Conservation (phyloP, 2,797 vertebrate species). For the Phaenicophaeus curvirostris region DNA sequence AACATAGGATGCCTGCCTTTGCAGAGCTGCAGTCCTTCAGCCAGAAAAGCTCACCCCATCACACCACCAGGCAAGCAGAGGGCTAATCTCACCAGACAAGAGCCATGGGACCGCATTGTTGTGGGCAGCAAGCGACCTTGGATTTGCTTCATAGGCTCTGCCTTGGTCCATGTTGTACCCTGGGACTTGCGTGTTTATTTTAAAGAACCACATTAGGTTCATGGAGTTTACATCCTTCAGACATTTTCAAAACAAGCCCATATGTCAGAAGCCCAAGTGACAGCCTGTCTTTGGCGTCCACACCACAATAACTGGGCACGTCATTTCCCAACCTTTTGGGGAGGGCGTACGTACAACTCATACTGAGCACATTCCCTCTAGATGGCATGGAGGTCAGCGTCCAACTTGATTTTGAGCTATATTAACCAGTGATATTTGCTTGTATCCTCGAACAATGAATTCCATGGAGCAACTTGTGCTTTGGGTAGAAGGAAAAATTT, state of each 20-base stretch:
- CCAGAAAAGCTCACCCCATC: neutral
- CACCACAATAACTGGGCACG: neutral
- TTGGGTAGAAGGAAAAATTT: neutral
- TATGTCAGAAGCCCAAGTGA: neutral
- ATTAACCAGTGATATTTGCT: neutral
- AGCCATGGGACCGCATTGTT: fast-evolving
- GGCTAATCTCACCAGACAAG: neutral
- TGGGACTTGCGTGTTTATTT: neutral
- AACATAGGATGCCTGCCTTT: neutral
- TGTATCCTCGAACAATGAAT: neutral
- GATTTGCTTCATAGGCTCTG: neutral
- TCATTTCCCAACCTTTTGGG: neutral
- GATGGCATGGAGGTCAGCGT: neutral
- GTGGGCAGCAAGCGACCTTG: neutral
- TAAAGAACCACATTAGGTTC: neutral
- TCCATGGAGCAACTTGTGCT: neutral
- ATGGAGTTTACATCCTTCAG: neutral
- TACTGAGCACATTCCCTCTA: neutral
- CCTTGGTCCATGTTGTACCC: neutral
- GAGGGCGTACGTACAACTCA: neutral
- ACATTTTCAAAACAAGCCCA: neutral
- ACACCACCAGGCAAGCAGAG: neutral
- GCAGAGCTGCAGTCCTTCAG: neutral
- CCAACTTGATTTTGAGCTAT: neutral
- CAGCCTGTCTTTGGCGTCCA: neutral